Evolutionary conservation across 2,113 vertebrate species (phyloP).

Genomic region (Toxostoma redivivum): DNA sequence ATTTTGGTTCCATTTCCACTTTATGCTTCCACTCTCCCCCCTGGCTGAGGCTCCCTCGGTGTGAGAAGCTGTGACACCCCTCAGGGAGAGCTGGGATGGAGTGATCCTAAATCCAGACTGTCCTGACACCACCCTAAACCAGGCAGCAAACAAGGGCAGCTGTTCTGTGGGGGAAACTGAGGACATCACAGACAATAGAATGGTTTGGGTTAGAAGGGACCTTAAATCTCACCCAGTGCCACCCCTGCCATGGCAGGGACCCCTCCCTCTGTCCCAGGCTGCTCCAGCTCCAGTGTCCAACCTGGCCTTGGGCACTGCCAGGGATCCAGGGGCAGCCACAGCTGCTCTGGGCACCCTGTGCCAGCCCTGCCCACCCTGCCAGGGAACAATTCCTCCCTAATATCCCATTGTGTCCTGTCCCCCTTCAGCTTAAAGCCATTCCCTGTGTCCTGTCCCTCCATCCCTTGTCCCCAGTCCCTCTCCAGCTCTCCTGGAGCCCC

Average conservation of each 20-base stretch:
- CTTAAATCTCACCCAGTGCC: fast-evolving
- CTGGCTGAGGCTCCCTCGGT: neutral
- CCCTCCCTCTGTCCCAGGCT: neutral
- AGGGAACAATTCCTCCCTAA: fast-evolving
- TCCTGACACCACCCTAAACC: neutral
- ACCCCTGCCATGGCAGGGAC: neutral
- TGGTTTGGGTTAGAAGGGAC: neutral
- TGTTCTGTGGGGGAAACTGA: neutral
- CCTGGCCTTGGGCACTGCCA: neutral
- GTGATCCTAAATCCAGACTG: neutral
- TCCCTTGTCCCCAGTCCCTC: neutral
- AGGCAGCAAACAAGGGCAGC: neutral
- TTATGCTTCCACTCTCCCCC: neutral
- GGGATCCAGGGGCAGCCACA: neutral
- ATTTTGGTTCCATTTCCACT: neutral
- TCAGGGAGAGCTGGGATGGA: neutral
- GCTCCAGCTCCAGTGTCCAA: neutral
- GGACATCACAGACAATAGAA: neutral
- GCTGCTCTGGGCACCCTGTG: neutral
- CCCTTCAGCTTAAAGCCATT: neutral
- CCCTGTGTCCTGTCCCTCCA: neutral
- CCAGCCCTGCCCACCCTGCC: neutral
- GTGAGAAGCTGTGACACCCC: neutral
- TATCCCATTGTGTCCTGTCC: neutral
- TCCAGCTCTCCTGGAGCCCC: neutral